Base-by-base conservation (phyloP, 2,113 vertebrate species). In the Brachyhypopomus gauderio region DNA sequence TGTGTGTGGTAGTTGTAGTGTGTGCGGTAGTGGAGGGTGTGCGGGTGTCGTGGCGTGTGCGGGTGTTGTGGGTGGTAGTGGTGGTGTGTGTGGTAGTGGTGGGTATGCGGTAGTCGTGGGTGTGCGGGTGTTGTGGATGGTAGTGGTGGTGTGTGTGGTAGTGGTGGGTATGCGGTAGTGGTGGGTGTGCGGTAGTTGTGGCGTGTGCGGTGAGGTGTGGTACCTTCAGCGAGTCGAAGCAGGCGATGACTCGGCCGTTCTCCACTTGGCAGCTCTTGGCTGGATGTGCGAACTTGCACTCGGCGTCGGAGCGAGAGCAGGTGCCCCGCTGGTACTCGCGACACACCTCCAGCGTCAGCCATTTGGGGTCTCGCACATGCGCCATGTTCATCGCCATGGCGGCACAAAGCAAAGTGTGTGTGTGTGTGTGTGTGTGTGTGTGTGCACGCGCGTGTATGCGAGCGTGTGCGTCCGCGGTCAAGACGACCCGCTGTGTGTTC, bases 201-300 rank as follows among this genome's bases (percentile, higher is more conserved):
- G n/a, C n/a, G n/a, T n/a, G n/a, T n/a, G n/a, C n/a, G n/a, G n/a
- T n/a, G n/a, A n/a, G n/a, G 30, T 30, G 30, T 30, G 30, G 96
- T 95, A 99, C 98, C 97, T 99, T 99, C 79, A 99, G 94, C 56
- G 97, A 99, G 92, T 99, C 97, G 91, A 98, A 99, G 95, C 98
- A 99, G 86, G 98, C 97, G 80, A 99, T 96, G 92, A 99, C 97
- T 79, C 97, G 95, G 84, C 98, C 98, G 58, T 99, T 98, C 93
- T 99, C 97, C 93, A 99, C 96, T 86, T 98, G 97, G 93, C 97
- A 99, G 92, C 95, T 95, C 92, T 96, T 95, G 80, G 98, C 96
- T 0, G 98, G 98, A 87, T 99, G 97, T 83, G 98, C 97, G 72
- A 98, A 99, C 92, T 98, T 99, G 95, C 98, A 99, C 89, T 99